phyloP scores from a whole-genome alignment of 2,888 invertebrate species.

The Heliconius hortense region DNA sequence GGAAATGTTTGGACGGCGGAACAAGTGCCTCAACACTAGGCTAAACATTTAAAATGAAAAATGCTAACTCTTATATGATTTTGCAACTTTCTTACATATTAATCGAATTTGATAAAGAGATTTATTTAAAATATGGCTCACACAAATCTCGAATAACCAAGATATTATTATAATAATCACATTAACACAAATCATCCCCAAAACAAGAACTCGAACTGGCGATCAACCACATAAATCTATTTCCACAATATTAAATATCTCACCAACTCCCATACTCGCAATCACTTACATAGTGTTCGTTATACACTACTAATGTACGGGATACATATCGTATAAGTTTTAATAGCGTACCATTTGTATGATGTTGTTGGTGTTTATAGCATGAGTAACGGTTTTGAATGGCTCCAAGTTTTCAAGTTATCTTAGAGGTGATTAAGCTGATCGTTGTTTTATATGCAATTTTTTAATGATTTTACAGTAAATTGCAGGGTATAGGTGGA shows the following conservation, averaged over 20 bases:
- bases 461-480: not conserved
- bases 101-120: too few species aligned
- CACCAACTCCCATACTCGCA: not conserved
- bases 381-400: conserved; percentile 7
- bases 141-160: too few species aligned
- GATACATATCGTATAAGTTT: conserved; percentile 23
- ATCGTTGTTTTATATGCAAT: not conserved
- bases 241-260: not conserved
- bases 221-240: not conserved
- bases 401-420: not conserved
- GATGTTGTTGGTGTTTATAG: conserved; percentile 16
- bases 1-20: too few species aligned
- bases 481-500: not conserved
- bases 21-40: too few species aligned
- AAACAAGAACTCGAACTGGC: not conserved
- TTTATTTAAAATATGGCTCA: too few species aligned
- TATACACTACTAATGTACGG: conserved; percentile 22
- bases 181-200: not conserved
- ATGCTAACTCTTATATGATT: too few species aligned
- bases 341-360: conserved; percentile 20
- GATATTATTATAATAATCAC: not conserved
- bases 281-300: conserved; percentile 16
- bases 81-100: too few species aligned
- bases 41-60: too few species aligned
- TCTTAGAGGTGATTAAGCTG: not conserved